Evolutionary conservation across 2,797 vertebrate species (phyloP).

Genomic region (Scolopax rusticola): DNA sequence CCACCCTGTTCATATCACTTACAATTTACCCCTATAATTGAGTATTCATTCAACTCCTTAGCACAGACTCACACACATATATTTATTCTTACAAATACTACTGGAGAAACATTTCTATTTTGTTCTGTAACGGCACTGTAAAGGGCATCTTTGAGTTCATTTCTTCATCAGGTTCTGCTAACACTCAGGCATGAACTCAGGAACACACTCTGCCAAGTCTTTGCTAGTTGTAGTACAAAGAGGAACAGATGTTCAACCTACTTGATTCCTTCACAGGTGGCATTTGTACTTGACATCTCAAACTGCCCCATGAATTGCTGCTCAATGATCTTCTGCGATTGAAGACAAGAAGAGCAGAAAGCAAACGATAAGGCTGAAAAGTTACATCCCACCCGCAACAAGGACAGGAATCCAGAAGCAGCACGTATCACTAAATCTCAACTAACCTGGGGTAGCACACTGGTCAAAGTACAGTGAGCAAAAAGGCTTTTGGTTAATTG

Average conservation of each 20-base stretch:
- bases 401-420: background rate
- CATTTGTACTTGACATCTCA: background rate
- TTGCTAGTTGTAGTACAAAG: background rate
- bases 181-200: background rate
- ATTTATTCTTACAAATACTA: background rate
- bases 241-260: background rate
- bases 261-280: no score
- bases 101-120: background rate
- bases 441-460: rapidly evolving
- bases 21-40: rapidly evolving
- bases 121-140: background rate
- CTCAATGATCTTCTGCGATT: background rate
- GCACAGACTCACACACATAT: rapidly evolving
- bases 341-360: background rate
- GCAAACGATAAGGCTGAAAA: background rate
- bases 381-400: background rate
- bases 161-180: background rate
- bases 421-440: background rate
- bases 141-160: background rate
- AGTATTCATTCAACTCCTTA: background rate
- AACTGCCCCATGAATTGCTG: background rate
- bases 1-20: rapidly evolving
- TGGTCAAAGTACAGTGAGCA: background rate
- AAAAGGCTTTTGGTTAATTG: background rate
- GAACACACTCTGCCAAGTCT: background rate